A percentile compares a stretch with the other conserved stretches of the same genome.
Evolutionary conservation across 2,113 vertebrate genomes (phyloP).

Genomic region (Rhabdornis inornatus): DNA sequence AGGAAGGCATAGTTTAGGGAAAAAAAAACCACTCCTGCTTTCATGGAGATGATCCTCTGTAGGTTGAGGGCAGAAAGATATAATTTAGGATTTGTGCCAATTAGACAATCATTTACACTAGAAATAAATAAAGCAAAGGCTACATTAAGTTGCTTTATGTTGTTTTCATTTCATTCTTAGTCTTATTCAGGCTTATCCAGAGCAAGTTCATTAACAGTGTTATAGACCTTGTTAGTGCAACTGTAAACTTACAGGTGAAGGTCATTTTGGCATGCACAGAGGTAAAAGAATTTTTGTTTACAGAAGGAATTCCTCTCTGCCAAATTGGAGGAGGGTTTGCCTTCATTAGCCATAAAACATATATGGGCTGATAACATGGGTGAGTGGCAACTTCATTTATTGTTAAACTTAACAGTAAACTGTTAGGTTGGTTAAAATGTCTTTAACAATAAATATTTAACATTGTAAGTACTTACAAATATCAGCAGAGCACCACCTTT

Average conservation of each 20-base stretch:
- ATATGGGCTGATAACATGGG: neutral
- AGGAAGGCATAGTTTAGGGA: neutral
- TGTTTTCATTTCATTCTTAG: neutral
- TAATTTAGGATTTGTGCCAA: neutral
- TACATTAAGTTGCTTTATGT: neutral
- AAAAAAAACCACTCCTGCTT: neutral
- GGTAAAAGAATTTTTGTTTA: neutral
- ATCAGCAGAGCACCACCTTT: neutral
- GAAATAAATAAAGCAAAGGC: neutral
- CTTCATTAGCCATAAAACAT: neutral
- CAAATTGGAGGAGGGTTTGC: fast-evolving
- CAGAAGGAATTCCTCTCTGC: neutral
- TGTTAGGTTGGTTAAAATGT: neutral
- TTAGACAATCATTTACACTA: neutral
- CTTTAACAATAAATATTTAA: neutral
- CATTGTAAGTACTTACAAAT: neutral
- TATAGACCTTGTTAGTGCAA: neutral
- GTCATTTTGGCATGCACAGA: neutral
- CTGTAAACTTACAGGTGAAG: neutral
- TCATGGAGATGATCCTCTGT: neutral
- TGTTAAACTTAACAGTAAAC: neutral
- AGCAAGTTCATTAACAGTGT: neutral
- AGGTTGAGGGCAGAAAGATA: neutral
- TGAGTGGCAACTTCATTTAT: neutral
- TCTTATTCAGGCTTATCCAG: neutral